A percentile compares a stretch with the other conserved stretches of the same genome.
These are phyloP conservation scores for Meloidogyne exigua DNA, from an alignment of 1,140 invertebrate genomes.

Conservation along the genomic window DNA sequence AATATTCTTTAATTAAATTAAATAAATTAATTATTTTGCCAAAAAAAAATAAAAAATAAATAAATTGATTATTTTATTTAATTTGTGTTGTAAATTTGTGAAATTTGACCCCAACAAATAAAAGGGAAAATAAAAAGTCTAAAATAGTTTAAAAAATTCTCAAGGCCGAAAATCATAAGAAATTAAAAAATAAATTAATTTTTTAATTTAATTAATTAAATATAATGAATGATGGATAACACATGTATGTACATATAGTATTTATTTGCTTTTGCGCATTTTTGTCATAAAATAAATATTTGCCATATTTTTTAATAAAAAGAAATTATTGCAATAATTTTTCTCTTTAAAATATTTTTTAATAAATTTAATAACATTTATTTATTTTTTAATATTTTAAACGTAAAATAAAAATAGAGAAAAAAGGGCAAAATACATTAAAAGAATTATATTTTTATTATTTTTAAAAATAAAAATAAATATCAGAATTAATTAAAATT, in stretches of 20 bases:
- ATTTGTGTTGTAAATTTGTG: background rate
- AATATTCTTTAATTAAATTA: background rate
- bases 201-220: background rate
- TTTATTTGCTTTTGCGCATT: background rate
- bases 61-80: too few relatives aligned
- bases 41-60: background rate
- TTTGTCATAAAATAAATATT: background rate
- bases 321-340: too few relatives aligned
- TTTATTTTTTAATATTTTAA: too few relatives aligned
- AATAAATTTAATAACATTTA: too few relatives aligned
- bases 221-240: background rate
- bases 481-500: too few relatives aligned
- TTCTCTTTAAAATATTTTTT: background rate
- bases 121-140: background rate
- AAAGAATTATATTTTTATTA: too few relatives aligned
- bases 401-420: too few relatives aligned
- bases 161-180: background rate
- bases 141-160: background rate
- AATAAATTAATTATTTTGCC: background rate
- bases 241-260: too few relatives aligned
- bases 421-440: background rate
- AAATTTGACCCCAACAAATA: background rate
- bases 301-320: too few relatives aligned
- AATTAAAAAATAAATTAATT: background rate
- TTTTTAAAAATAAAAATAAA: too few relatives aligned